Percentiles rank a stretch among this genome's conserved stretches.
phyloP scores from a whole-genome alignment of 2,888 invertebrate species.

The Phoenoteleia sp. region DNA sequence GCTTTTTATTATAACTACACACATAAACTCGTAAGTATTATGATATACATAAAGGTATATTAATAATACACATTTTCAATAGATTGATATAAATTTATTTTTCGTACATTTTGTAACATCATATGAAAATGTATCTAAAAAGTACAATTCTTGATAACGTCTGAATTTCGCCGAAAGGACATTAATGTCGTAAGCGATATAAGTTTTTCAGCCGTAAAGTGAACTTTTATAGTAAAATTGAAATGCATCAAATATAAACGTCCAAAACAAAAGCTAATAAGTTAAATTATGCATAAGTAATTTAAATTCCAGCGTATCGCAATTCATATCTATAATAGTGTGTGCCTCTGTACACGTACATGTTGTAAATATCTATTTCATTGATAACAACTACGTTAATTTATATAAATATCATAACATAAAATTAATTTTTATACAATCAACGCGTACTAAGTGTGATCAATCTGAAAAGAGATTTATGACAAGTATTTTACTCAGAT shows the following conservation, averaged over 20 bases:
- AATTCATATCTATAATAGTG: conserved; percentile 5
- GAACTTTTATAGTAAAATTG: background rate
- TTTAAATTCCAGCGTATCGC: background rate
- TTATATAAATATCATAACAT: conserved; percentile 7
- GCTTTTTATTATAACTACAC: no score
- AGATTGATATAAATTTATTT: background rate
- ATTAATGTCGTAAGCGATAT: background rate
- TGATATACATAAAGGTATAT: no score
- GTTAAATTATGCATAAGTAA: conserved; percentile 19
- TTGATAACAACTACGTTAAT: conserved; percentile 13
- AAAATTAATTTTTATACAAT: conserved; percentile 3
- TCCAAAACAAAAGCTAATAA: conserved; percentile 19
- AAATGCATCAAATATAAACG: background rate
- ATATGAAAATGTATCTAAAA: conserved; percentile 5
- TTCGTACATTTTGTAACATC: background rate
- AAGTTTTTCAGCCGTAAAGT: background rate
- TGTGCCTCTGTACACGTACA: background rate
- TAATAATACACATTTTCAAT: background rate
- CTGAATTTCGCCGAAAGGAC: background rate
- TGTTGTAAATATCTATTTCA: background rate
- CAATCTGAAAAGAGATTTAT: no score
- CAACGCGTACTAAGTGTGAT: background rate
- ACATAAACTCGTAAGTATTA: no score
- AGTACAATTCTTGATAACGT: background rate
- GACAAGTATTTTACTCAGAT: no score